These are phyloP conservation scores for Atta colombica DNA, from an alignment of 1,140 invertebrate genomes.

Conservation along the genomic window DNA sequence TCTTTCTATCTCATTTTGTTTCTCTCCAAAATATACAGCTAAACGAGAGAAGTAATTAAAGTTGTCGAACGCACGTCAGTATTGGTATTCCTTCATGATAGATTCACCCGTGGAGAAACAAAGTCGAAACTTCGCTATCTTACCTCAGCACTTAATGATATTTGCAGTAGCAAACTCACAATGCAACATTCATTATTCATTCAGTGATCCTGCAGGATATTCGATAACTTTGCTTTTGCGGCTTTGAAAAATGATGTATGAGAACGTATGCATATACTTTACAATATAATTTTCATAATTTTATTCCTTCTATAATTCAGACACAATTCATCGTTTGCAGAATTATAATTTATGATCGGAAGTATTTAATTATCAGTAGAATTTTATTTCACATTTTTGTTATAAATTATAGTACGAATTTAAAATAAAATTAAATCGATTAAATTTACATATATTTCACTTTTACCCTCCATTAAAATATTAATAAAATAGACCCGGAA, in stretches of 20 bases:
- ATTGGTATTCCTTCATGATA: not conserved
- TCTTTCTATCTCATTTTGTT: not conserved
- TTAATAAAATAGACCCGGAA: not conserved
- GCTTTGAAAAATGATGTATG: not conserved
- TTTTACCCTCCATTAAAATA: not conserved
- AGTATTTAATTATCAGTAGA: not conserved
- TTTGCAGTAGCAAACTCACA: not conserved
- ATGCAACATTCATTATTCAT: constrained; percentile 2
- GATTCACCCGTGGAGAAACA: not conserved
- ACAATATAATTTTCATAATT: not conserved
- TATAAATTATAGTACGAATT: not conserved
- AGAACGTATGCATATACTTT: not conserved
- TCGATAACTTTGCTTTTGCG: not conserved
- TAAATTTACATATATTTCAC: not conserved
- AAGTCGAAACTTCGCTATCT: constrained; percentile 11
- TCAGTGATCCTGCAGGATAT: not conserved
- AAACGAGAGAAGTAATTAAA: constrained; percentile 47
- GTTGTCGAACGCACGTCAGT: constrained; percentile 13
- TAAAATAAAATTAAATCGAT: not conserved
- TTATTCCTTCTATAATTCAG: not conserved
- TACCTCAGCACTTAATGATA: not conserved
- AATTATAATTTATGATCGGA: not conserved
- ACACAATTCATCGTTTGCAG: not conserved
- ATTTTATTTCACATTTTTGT: not conserved
- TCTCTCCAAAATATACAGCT: not conserved